Evolutionary conservation across 2,113 vertebrate genomes (phyloP), one percentile per base, ranked within the genome.

Genomic region (Thamnophis sirtalis): DNA sequence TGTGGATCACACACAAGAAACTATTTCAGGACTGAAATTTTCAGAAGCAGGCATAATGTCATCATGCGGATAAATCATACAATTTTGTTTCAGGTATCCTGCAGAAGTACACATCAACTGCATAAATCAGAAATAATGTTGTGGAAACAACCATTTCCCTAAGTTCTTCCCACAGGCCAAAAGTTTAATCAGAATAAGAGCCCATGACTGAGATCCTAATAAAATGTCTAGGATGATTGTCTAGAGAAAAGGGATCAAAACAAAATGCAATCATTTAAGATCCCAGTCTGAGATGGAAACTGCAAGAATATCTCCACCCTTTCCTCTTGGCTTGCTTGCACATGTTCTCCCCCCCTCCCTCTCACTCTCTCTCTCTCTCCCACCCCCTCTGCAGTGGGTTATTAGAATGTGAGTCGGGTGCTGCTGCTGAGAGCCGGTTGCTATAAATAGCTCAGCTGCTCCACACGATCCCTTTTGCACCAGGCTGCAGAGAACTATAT

Each of bases 401-500:
- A 92, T 92, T 92, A 92, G 73, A 80, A 92, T 92, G 91, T 85
- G 91, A 89, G 73, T 92, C 80, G 91, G 88, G 91, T 92, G 73
- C 91, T 89, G 87, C 91, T 92, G 91, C 91, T 85, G 91, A 89
- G 73, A 92, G 87, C 87, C 1, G 22, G 48, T 89, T 92, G 55
- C 88, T 92, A 92, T 53, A 92, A 92, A 92, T 92, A 92, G 91
- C 87, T 86, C 73, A 17, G 87, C 91, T 89, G 91, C 91, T 92
- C 87, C 91, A 89, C 80, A 89, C 13, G 49, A 63, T 92, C 88
- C 91, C 87, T 92, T 86, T 92, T 92, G 91, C 91, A 89, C 91
- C 91, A 92, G 73, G 88, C 91, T 92, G 91, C 91, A 89, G 91
- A 89, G 87, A 89, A 88, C 87, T 92, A 92, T 86, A 92, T 89